Evolutionary conservation across 2,797 vertebrate genomes (phyloP).

Genomic region (Xenops minutus): DNA sequence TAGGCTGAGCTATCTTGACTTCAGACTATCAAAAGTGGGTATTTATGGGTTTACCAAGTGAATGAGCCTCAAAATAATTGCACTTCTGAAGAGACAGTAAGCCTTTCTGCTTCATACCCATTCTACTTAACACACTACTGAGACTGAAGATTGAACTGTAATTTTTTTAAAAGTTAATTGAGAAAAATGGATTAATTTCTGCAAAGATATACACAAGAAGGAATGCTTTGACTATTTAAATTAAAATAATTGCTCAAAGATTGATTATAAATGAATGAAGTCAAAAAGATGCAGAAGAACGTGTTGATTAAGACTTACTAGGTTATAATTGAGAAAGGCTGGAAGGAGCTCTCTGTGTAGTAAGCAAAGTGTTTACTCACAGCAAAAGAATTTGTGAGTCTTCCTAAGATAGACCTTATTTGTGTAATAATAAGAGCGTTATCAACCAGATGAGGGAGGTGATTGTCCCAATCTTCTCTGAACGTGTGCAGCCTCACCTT

Average conservation of each 20-base stretch:
- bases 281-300: not conserved
- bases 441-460: not conserved
- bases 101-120: not conserved
- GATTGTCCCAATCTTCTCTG: not conserved
- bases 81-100: not conserved
- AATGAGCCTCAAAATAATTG: not conserved
- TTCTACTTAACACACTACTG: not conserved
- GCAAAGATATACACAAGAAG: not conserved
- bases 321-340: not conserved
- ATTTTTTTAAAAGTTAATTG: not conserved
- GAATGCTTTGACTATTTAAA: not conserved
- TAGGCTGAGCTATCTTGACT: not conserved
- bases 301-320: not conserved
- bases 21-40: not conserved
- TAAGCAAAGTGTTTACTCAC: not conserved
- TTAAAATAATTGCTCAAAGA: not conserved
- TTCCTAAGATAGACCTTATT: not conserved
- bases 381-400: not conserved
- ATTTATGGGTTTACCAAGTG: not conserved
- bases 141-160: not conserved
- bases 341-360: accelerated
- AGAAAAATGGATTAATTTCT: not conserved
- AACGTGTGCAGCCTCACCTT: not conserved
- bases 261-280: not conserved
- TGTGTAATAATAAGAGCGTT: not conserved